Conservation (phyloP, 2,888 invertebrate genomes). For the Hermaeophaga mercurialis region DNA sequence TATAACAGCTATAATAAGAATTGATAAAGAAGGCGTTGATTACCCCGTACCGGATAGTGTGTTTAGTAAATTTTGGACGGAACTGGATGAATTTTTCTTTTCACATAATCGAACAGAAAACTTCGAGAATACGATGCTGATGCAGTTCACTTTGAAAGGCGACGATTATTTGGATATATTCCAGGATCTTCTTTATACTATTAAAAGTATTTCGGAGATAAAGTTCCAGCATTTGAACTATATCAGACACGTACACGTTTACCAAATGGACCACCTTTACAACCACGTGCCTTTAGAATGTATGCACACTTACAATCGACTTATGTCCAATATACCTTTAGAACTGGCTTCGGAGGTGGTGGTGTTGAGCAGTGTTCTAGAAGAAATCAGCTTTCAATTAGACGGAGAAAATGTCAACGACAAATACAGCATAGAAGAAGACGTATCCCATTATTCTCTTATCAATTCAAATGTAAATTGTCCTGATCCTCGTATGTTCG, state of each 20-base stretch:
- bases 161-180: conserved; percentile 26
- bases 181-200: conserved; percentile 37
- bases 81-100: conserved; percentile 30
- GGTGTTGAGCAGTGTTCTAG: conserved; percentile 39
- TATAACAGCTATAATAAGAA: conserved; percentile 37
- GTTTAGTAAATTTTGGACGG: conserved; percentile 30
- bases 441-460: neutral
- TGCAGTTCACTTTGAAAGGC: conserved; percentile 31
- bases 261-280: conserved; percentile 28
- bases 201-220: conserved; percentile 41
- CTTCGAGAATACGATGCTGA: conserved; percentile 43
- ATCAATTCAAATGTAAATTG: neutral
- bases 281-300: conserved; percentile 31
- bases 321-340: conserved; percentile 36
- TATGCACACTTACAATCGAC: conserved; percentile 37
- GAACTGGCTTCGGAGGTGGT: conserved; percentile 38
- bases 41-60: neutral
- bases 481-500: conserved; percentile 3
- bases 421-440: conserved; percentile 1
- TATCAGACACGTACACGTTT: conserved; percentile 38
- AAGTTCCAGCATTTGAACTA: conserved; percentile 45
- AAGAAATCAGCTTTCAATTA: conserved; percentile 37
- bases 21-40: neutral
- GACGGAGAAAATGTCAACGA: conserved; percentile 18
- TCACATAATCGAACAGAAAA: conserved; percentile 24